Base-by-base conservation (phyloP, 2,888 invertebrate species). In the Phytoseiulus persimilis region DNA sequence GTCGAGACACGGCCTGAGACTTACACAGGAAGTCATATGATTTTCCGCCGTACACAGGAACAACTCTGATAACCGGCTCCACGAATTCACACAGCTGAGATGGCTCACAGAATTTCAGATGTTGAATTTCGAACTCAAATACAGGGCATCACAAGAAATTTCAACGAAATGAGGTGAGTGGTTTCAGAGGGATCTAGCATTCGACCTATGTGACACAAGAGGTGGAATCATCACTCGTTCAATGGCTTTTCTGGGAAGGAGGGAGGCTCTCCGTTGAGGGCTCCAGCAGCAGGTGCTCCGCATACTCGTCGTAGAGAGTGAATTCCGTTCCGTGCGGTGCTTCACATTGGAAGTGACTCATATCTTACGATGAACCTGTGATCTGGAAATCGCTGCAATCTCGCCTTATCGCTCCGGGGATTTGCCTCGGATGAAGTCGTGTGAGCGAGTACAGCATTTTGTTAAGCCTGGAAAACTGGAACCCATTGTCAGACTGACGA, bases 131-230 rank as follows among this genome's bases (percentile, higher is more conserved):
- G 87, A 6, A 87, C 32, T 11, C 39, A 87, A 18, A 33, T 87
- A n/a, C 32, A 33, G 14, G 87, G 87, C 39, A 33, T 87, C 14
- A 87, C 45, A 9, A 33, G 87, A 23, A 87, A 87, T 33, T 87
- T 87, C 87, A 33, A 87, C n/a, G 87, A 87, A 87, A 87, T 87
- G 87, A 87, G 87, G 87, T 87, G 33, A 87, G 87, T 33, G 83
- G 5, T 65, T 23, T 65, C 65, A 6, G 65, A 65, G 18, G 18
- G 18, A 11, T 28, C 28, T 14, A 65, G 28, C 5, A 65, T 3
- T 6, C 5, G 9, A 9, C 39, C 39, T 3, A 39, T 39, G 39
- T 39, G 39, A 39, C 39, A 9, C 9, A 39, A 39, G 39, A 39
- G 5, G 9, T 39, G 5, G 39, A 39, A 39, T 39, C 9, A n/a